Evolutionary conservation across 1,140 invertebrate species (phyloP).

Genomic region (Formica exsecta): DNA sequence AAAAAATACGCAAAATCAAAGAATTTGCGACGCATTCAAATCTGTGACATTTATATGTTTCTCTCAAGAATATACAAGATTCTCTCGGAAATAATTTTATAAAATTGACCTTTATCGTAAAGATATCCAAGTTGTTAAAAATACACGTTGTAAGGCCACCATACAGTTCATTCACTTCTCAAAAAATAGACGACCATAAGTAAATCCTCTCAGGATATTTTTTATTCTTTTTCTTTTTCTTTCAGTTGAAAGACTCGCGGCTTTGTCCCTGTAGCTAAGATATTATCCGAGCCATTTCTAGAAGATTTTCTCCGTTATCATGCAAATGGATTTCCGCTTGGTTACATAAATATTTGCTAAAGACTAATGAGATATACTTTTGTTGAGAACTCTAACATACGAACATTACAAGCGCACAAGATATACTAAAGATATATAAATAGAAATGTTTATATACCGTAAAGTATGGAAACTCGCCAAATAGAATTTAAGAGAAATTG

Average conservation of each 20-base stretch:
- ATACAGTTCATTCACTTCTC: slow-evolving; percentile 5
- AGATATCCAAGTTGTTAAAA: slow-evolving; percentile 33
- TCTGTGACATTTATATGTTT: neutral
- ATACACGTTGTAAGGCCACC: neutral
- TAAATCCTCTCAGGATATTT: neutral
- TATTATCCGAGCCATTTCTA: slow-evolving; percentile 45
- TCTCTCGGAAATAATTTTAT: neutral
- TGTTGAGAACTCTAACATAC: neutral
- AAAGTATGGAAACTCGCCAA: neutral
- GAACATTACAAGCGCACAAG: neutral
- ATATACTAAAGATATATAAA: neutral
- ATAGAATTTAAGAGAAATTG: slow-evolving; percentile 14
- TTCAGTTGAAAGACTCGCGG: neutral
- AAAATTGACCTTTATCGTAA: neutral
- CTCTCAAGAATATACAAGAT: neutral
- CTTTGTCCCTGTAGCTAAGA: slow-evolving; percentile 41
- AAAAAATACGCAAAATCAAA: neutral
- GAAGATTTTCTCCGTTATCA: slow-evolving; percentile 42
- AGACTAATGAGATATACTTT: slow-evolving; percentile 52
- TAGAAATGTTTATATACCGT: neutral
- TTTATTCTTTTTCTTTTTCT: slow-evolving; percentile 4
- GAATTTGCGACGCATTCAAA: neutral
- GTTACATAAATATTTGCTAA: slow-evolving; percentile 60
- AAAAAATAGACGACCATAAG: slow-evolving; percentile 25
- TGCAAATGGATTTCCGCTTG: slow-evolving; percentile 60